phyloP scores from a whole-genome alignment of 1,140 invertebrate genomes.

The Aphelenchoides besseyi region DNA sequence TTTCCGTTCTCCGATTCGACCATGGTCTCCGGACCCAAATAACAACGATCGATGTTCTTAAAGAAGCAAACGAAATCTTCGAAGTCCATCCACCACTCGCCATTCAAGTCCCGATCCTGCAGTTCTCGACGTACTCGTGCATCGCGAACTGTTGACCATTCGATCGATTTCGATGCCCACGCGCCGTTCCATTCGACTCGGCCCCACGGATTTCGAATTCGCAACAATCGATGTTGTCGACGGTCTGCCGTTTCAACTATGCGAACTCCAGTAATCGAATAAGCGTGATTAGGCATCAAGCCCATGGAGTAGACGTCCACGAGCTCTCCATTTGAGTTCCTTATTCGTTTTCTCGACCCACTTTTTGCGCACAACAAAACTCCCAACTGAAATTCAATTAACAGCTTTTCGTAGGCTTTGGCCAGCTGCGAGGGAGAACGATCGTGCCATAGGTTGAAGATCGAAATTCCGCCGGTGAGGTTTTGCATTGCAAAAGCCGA shows the following conservation, averaged over 20 bases:
- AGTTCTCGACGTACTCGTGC: conserved; percentile 9
- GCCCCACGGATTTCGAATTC: conserved; percentile 20
- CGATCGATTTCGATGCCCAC: background rate
- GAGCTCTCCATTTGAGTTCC: background rate
- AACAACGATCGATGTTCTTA: conserved; percentile 20
- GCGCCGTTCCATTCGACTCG: conserved; percentile 14
- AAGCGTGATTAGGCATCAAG: conserved; percentile 19
- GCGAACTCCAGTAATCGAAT: background rate
- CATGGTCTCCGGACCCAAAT: conserved; percentile 12
- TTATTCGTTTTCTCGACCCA: background rate
- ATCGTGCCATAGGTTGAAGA: conserved; percentile 13
- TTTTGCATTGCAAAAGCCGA: conserved; percentile 17
- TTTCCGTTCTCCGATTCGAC: background rate
- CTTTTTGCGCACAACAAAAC: conserved; percentile 16
- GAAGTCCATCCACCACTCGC: conserved; percentile 19
- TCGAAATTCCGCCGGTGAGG: conserved; percentile 6
- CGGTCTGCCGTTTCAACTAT: background rate
- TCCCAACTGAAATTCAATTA: conserved; percentile 4
- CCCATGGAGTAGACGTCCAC: background rate
- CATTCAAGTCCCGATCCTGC: background rate
- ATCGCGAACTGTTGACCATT: conserved; percentile 6
- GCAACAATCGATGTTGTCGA: background rate
- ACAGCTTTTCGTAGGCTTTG: conserved; percentile 17
- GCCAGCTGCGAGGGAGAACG: background rate
- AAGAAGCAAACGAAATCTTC: conserved; percentile 17